Conservation (phyloP, 2,113 vertebrate species). For the Pavo muticus region DNA sequence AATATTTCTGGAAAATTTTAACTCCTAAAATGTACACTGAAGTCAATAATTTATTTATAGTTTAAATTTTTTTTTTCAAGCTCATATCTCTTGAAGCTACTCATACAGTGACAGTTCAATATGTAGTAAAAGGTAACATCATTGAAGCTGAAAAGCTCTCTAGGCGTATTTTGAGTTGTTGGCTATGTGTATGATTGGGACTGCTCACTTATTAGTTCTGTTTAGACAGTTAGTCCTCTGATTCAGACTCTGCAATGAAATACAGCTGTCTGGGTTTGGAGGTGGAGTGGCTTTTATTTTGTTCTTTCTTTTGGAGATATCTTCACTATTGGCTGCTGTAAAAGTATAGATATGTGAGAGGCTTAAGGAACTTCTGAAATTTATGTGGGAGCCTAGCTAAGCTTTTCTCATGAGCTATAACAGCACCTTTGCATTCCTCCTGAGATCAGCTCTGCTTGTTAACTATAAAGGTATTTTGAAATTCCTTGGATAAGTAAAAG, state of each 20-base stretch:
- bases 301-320: not conserved
- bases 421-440: slow-evolving; percentile 39
- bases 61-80: not conserved
- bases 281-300: not conserved
- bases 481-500: not conserved
- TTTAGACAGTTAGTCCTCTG: not conserved
- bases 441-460: not conserved
- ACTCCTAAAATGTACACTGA: not conserved
- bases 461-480: not conserved
- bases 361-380: slow-evolving; percentile 56
- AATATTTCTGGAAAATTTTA: not conserved
- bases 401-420: slow-evolving; percentile 48
- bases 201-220: not conserved
- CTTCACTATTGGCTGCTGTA: not conserved
- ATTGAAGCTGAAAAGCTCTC: not conserved
- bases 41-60: not conserved
- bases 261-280: not conserved
- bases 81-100: not conserved
- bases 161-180: not conserved
- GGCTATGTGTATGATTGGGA: not conserved
- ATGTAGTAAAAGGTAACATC: not conserved
- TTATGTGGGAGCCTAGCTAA: slow-evolving; percentile 32
- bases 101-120: not conserved
- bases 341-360: not conserved
- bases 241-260: not conserved